A percentile compares a stretch with the other conserved stretches of the same genome.
Conservation (phyloP, 1,140 invertebrate genomes). For the Euwallacea fornicatus region DNA sequence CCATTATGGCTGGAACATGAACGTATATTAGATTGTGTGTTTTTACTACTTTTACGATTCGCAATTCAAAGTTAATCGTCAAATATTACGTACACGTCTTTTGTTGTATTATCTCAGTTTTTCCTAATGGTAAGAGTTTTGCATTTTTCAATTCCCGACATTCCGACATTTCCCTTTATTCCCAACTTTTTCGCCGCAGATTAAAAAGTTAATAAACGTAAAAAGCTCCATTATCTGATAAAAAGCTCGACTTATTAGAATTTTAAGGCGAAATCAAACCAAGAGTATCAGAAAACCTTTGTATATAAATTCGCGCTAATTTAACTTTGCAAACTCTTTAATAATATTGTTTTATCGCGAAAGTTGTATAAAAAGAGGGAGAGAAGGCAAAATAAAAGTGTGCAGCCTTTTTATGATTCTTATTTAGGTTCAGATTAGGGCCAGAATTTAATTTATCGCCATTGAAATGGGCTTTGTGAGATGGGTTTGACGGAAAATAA, state of each 20-base stretch:
- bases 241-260: conserved; percentile 29
- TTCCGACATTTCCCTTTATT: not conserved
- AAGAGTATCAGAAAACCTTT: conserved; percentile 29
- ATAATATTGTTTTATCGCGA: conserved; percentile 32
- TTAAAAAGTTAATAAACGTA: conserved; percentile 27
- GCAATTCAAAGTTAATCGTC: not conserved
- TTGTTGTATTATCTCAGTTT: not conserved
- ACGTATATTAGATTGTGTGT: not conserved
- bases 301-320: conserved; percentile 31
- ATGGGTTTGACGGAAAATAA: conserved; percentile 21
- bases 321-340: conserved; percentile 28
- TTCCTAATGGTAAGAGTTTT: not conserved
- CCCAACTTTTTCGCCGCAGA: conserved; percentile 19
- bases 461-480: conserved; percentile 23
- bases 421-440: conserved; percentile 18
- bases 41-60: not conserved
- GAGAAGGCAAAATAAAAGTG: conserved; percentile 3
- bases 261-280: conserved; percentile 30
- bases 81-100: not conserved
- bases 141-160: not conserved
- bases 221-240: conserved; percentile 33
- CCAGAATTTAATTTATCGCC: conserved; percentile 26
- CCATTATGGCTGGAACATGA: not conserved
- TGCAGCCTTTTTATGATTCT: conserved; percentile 22
- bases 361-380: conserved; percentile 22